Conservation (phyloP, 2,888 invertebrate species). For the Dorcus parallelipipedus region DNA sequence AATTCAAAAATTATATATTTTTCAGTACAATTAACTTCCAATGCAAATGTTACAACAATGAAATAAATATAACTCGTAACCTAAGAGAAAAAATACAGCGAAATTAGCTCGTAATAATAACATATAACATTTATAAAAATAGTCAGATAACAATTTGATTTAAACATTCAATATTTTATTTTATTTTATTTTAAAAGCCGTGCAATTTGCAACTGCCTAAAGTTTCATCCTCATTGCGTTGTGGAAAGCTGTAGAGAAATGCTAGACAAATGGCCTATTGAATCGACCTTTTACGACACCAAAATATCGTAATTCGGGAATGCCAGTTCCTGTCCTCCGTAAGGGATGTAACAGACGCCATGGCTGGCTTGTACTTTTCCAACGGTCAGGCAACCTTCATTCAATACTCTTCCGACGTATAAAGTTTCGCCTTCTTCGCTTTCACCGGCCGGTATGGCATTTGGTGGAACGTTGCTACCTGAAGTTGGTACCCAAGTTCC, state of each 20-base stretch:
- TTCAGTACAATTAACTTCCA: too few species aligned
- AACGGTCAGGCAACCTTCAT: slow-evolving; percentile 72
- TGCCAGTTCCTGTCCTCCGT: slow-evolving; percentile 73
- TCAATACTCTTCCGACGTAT: slow-evolving; percentile 72
- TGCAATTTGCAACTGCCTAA: too few species aligned
- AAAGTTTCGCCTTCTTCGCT: slow-evolving; percentile 76
- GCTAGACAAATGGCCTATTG: too few species aligned
- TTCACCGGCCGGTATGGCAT: slow-evolving; percentile 67
- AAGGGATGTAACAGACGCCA: slow-evolving; percentile 79
- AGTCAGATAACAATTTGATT: too few species aligned
- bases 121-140: too few species aligned
- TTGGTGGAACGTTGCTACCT: slow-evolving; percentile 64
- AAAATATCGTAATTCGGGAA: slow-evolving; percentile 82
- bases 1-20: too few species aligned
- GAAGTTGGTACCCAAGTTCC: slow-evolving; percentile 44
- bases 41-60: too few species aligned
- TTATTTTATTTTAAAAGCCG: too few species aligned
- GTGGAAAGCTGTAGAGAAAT: too few species aligned
- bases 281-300: slow-evolving; percentile 42
- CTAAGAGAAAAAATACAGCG: background rate
- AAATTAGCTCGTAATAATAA: background rate
- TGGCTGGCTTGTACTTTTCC: slow-evolving; percentile 85
- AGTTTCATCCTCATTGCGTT: too few species aligned
- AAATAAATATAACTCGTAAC: background rate
- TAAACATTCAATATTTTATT: too few species aligned